Evolutionary conservation across 2,888 invertebrate species (phyloP), one percentile per base, ranked within the genome.

Genomic region (Anodontia alba): DNA sequence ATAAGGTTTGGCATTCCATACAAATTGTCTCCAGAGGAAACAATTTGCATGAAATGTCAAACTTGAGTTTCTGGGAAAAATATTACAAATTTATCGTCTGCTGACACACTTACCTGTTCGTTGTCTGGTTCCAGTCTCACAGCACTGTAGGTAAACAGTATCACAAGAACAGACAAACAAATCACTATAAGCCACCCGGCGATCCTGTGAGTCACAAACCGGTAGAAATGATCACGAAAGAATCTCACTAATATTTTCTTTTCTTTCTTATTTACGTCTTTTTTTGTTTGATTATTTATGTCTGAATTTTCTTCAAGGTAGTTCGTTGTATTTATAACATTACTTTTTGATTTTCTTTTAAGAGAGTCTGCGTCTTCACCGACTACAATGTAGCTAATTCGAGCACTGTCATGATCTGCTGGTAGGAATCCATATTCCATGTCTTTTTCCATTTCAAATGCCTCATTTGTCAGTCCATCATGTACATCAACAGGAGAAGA

Each of bases 121-220:
- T 90, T 91, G 42, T 93, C 90, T 33, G 90, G 84, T 51, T 89
- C 78, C 43, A 93, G 79, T n/a, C 23, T 83, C 12, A 90, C 84
- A 17, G 89, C 89, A 38, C 85, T 84, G 73, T 89, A 90, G 0
- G 87, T 80, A 42, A 90, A 86, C n/a, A 87, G 79, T 1, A 72
- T 71, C 17, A 91, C 79, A 23, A 88, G 10, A 10, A 57, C 75
- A 1, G 78, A 73, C 67, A 88, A 84, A 26, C 86, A 33, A 0
- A 80, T 68, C 17, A 92, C 57, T n/a, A 91, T 84, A 36, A 90
- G 70, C 89, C 90, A 91, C 33, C 87, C 73, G 0, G 77, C 82
- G 2, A 88, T 68, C 76, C 82, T 87, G 76, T 92, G 84, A 8
- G 91, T 90, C 51, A 91, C 83, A 57, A 92, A 88, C 15, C 67